Percentiles rank a stretch among this genome's conserved stretches.
Conservation (phyloP, 2,888 invertebrate genomes). For the Lamproptera curius region DNA sequence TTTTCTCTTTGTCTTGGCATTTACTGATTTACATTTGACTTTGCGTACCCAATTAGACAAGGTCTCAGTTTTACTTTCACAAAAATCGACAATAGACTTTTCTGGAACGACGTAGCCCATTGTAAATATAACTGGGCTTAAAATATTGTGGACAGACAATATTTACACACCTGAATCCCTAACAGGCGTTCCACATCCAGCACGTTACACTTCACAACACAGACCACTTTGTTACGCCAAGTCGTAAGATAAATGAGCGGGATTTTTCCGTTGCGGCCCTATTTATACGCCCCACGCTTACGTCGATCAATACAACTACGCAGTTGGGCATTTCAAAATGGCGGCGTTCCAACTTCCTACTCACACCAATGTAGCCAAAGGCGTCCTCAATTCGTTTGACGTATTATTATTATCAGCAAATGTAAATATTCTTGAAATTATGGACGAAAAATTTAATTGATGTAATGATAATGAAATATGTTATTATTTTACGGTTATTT, state of each 20-base stretch:
- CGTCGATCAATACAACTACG: slow-evolving; percentile 45
- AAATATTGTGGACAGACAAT: slow-evolving; percentile 54
- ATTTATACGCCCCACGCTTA: slow-evolving; percentile 51
- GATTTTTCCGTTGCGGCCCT: slow-evolving; percentile 55
- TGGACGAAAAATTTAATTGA: no score
- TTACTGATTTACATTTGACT: slow-evolving; percentile 80
- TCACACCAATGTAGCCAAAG: no score
- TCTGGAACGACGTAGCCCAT: slow-evolving; percentile 71
- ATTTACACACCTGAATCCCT: slow-evolving; percentile 74
- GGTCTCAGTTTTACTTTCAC: slow-evolving; percentile 77
- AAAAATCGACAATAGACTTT: slow-evolving; percentile 68
- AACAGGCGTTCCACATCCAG: slow-evolving; percentile 56
- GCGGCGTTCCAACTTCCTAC: slow-evolving; percentile 35
- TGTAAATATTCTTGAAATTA: no score
- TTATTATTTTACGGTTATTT: no score
- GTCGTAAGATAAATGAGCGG: slow-evolving; percentile 39
- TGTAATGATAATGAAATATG: no score
- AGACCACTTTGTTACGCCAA: slow-evolving; percentile 51
- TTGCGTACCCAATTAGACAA: slow-evolving; percentile 80
- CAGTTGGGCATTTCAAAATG: slow-evolving; percentile 56
- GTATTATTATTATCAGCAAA: no score
- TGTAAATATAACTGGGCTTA: slow-evolving; percentile 39
- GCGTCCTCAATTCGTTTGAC: no score
- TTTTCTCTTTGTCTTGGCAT: slow-evolving; percentile 75
- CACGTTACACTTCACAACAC: slow-evolving; percentile 57